Percentiles rank a stretch among this genome's conserved stretches.
These are phyloP conservation scores for Acrocephalus scirpaceus DNA, from an alignment of 2,797 vertebrate species.

Conservation along the genomic window DNA sequence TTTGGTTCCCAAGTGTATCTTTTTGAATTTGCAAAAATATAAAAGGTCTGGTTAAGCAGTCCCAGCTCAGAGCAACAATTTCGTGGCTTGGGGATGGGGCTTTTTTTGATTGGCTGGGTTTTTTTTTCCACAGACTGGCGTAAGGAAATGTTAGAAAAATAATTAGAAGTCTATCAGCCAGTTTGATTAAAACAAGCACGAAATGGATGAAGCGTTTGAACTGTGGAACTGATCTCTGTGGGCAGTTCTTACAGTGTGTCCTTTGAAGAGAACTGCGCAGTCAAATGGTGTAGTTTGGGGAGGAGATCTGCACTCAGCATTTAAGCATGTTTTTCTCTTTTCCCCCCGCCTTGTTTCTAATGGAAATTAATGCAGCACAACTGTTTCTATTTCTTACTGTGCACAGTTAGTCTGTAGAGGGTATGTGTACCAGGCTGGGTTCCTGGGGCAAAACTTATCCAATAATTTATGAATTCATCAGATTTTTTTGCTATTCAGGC, in stretches of 20 bases:
- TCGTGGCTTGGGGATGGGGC: fast-evolving
- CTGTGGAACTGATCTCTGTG: not conserved
- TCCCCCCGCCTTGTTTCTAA: not conserved
- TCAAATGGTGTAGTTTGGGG: not conserved
- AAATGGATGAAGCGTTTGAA: not conserved
- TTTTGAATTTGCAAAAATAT: not conserved
- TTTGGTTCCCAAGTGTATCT: not conserved
- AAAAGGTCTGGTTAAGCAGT: not conserved
- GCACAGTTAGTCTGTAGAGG: not conserved
- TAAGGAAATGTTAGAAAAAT: not conserved
- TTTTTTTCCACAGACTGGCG: not conserved
- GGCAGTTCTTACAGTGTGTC: not conserved
- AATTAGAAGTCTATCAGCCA: not conserved
- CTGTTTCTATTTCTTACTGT: not conserved
- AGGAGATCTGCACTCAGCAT: not conserved
- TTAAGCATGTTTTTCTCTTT: not conserved
- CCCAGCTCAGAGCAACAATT: not conserved
- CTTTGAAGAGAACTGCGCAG: not conserved
- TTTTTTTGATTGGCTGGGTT: fast-evolving
- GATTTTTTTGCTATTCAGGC: conserved; percentile 32
- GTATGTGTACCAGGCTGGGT: not conserved
- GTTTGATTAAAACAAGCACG: not conserved
- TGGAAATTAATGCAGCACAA: not conserved
- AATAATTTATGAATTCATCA: conserved; percentile 21
- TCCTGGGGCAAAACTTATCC: conserved; percentile 50